A percentile compares a stretch with the other conserved stretches of the same genome.
Conservation (phyloP, 2,113 vertebrate genomes). For the Bambusicola thoracicus region DNA sequence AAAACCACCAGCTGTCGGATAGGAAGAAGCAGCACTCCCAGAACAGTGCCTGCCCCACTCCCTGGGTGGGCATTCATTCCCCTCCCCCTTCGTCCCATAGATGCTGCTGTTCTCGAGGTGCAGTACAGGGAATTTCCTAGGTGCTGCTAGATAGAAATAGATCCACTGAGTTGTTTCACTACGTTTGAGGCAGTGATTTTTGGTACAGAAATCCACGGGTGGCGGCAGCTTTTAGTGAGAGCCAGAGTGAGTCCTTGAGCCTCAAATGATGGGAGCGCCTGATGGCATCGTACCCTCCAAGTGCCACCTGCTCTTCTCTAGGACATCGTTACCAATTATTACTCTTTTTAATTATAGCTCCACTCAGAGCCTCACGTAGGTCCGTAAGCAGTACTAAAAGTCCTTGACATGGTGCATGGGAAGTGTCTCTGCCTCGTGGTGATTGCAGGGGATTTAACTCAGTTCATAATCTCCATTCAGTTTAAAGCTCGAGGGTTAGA, state of each 20-base stretch:
- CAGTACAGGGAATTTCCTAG: not conserved
- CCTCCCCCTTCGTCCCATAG: not conserved
- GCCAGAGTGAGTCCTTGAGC: not conserved
- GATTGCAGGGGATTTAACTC: not conserved
- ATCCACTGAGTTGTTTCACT: not conserved
- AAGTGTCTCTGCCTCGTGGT: not conserved
- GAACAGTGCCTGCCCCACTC: too few relatives aligned
- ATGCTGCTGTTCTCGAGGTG: not conserved
- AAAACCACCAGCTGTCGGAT: fast-evolving
- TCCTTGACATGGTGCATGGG: not conserved
- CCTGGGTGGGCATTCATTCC: not conserved
- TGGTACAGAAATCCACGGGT: not conserved
- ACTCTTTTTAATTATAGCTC: not conserved
- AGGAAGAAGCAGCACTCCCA: not conserved
- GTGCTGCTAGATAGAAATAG: not conserved
- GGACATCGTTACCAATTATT: not conserved
- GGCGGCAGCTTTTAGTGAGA: not conserved
- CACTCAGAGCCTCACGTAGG: not conserved
- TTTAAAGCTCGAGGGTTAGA: not conserved
- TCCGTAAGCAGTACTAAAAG: not conserved
- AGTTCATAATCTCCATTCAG: not conserved
- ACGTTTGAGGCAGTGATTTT: not conserved
- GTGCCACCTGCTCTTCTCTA: not conserved
- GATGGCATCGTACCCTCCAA: not conserved
- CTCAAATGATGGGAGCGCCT: fast-evolving